A percentile compares a stretch with the other conserved stretches of the same genome.
phyloP scores from a whole-genome alignment of 2,113 vertebrate species.

The Galeopterus variegatus region DNA sequence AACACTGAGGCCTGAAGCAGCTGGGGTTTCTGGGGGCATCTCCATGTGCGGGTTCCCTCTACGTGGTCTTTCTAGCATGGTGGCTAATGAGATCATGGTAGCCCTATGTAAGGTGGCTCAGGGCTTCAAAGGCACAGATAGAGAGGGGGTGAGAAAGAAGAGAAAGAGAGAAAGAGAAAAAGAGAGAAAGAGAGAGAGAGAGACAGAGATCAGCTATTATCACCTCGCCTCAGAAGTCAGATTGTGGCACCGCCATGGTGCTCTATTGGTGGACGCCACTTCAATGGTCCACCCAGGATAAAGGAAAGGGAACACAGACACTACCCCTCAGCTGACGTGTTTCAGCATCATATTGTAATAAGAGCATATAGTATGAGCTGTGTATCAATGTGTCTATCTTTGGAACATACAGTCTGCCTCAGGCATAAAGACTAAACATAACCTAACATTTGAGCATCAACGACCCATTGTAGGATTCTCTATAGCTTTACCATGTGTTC shows the following conservation, averaged over 20 bases:
- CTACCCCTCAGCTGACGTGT: accelerated
- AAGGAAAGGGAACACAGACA: neutral
- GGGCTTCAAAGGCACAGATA: neutral
- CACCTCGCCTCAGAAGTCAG: neutral
- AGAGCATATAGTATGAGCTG: neutral
- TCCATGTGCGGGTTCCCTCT: too few relatives aligned
- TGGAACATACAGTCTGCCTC: neutral
- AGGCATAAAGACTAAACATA: neutral
- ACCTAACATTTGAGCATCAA: neutral
- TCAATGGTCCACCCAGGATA: neutral
- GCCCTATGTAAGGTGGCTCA: neutral
- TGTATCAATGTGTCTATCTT: neutral
- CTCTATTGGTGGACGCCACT: neutral
- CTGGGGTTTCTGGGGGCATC: neutral
- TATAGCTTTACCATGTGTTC: neutral
- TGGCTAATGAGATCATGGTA: neutral
- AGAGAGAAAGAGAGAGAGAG: neutral
- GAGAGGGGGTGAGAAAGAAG: neutral
- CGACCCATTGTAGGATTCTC: neutral
- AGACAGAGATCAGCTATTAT: neutral
- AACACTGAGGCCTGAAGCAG: neutral
- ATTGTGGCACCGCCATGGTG: accelerated
- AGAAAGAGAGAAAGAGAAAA: too few relatives aligned
- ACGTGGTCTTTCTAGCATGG: neutral
- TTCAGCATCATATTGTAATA: neutral